phyloP scores from a whole-genome alignment of 1,140 invertebrate species.

The Maconellicoccus hirsutus region DNA sequence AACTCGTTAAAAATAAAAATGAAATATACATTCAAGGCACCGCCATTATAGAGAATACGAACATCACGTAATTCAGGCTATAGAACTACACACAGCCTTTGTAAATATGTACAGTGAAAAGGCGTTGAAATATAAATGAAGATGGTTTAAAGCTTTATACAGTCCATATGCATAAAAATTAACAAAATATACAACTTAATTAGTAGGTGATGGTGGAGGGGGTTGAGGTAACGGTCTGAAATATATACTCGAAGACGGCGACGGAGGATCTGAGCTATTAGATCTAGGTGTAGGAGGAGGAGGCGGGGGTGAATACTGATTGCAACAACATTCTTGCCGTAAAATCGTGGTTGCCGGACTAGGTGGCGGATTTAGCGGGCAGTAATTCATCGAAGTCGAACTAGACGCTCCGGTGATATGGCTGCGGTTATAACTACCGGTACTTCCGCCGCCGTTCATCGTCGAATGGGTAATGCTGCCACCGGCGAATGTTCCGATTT shows the following conservation, averaged over 20 bases:
- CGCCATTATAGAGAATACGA: too few relatives aligned
- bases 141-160: neutral
- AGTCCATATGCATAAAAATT: neutral
- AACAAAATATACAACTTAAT: neutral
- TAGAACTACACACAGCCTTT: too few relatives aligned
- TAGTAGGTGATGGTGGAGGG: conserved; percentile 52
- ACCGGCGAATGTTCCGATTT: neutral
- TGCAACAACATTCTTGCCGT: conserved; percentile 37
- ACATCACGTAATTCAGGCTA: too few relatives aligned
- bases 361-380: conserved; percentile 76
- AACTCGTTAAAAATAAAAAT: neutral
- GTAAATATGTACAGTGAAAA: too few relatives aligned
- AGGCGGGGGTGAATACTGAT: conserved; percentile 74
- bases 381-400: conserved; percentile 19
- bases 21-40: neutral
- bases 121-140: too few relatives aligned
- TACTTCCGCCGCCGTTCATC: conserved; percentile 35
- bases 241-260: conserved; percentile 62
- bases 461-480: neutral
- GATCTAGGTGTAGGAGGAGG: conserved; percentile 75
- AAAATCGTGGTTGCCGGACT: conserved; percentile 63
- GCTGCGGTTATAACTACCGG: conserved; percentile 59
- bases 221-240: conserved; percentile 49
- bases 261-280: conserved; percentile 37
- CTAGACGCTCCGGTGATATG: conserved; percentile 66